Conservation (phyloP, 1,140 invertebrate species). For the Trissolcus basalis region DNA sequence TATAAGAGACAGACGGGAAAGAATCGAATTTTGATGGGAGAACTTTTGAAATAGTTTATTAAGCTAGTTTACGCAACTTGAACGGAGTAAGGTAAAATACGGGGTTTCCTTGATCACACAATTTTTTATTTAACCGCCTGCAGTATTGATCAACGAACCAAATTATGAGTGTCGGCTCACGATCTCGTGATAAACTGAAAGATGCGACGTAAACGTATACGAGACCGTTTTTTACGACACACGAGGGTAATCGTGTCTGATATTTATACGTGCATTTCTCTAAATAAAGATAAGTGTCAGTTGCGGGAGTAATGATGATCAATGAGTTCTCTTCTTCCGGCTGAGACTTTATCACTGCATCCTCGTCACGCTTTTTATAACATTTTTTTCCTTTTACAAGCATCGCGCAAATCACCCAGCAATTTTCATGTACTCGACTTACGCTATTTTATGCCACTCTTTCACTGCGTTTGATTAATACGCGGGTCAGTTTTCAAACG, state of each 20-base stretch:
- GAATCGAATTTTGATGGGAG: no score
- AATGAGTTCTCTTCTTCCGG: conserved; percentile 6
- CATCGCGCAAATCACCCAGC: conserved; percentile 29
- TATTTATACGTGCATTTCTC: conserved; percentile 19
- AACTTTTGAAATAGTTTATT: no score
- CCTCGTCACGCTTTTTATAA: not conserved
- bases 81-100: no score
- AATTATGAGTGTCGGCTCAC: conserved; percentile 1
- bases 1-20: no score
- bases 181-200: conserved; percentile 8
- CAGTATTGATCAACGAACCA: conserved; percentile 2
- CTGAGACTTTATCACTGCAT: no score
- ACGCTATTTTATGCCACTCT: not conserved
- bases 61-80: no score
- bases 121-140: not conserved
- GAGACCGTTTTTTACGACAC: conserved; percentile 1
- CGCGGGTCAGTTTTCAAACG: conserved; percentile 9
- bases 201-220: conserved; percentile 5
- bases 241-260: conserved; percentile 4
- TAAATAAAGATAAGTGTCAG: conserved; percentile 35
- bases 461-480: conserved; percentile 18
- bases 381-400: conserved; percentile 13
- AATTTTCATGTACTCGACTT: conserved; percentile 15
- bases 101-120: no score
- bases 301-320: conserved; percentile 27